Percentiles rank a stretch among this genome's conserved stretches.
Evolutionary conservation across 2,797 vertebrate genomes (phyloP).

Genomic region (Alca torda): DNA sequence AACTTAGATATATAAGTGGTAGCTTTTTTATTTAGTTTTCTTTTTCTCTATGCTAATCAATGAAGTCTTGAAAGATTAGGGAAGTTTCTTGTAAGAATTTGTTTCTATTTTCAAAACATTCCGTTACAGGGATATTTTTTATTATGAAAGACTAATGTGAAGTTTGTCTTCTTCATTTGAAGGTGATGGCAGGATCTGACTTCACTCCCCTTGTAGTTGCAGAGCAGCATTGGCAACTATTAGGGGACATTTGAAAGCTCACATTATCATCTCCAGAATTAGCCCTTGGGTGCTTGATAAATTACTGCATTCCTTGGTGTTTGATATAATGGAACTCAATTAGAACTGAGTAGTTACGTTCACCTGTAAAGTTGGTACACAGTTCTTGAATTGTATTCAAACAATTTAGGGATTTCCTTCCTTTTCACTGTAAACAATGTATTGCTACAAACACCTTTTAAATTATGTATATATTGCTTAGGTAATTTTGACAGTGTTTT

Average conservation of each 20-base stretch:
- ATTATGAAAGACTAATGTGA: background rate
- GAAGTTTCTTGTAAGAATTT: background rate
- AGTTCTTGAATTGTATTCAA: background rate
- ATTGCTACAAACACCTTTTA: background rate
- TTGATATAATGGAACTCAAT: background rate
- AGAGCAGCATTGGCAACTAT: background rate
- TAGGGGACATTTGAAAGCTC: background rate
- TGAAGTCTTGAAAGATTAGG: background rate
- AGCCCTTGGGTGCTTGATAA: background rate
- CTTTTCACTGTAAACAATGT: background rate
- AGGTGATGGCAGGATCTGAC: background rate
- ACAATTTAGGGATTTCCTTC: background rate
- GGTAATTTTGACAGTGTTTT: background rate
- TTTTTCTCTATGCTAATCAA: background rate
- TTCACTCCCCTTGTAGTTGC: background rate
- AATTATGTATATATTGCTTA: background rate
- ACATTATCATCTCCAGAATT: background rate
- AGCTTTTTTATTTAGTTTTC: background rate
- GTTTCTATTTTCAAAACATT: background rate
- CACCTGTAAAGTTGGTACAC: background rate
- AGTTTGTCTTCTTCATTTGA: background rate
- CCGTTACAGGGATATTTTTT: background rate
- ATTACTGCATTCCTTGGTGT: background rate
- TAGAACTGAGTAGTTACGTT: background rate
- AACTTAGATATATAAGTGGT: background rate